Evolutionary conservation across 2,797 vertebrate species (phyloP).

Genomic region (Aphelocoma californica): DNA sequence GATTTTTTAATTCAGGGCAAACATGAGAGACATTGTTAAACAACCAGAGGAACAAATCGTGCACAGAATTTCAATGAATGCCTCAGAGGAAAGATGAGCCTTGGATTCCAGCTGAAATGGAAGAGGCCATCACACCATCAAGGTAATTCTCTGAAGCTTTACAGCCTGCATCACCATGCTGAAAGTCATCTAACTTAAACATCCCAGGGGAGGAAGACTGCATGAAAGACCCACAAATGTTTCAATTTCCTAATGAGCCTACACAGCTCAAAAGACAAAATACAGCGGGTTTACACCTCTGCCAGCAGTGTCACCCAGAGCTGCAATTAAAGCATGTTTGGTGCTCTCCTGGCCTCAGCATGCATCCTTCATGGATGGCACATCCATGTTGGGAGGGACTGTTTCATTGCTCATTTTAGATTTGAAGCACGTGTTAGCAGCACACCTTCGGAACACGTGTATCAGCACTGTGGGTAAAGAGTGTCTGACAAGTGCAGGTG

Average conservation of each 20-base stretch:
- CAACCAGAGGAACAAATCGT: slow-evolving; percentile 66
- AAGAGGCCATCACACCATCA: slow-evolving; percentile 59
- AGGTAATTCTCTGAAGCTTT: slow-evolving; percentile 68
- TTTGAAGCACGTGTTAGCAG: neutral
- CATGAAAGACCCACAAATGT: neutral
- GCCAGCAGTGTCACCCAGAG: neutral
- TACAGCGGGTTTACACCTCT: neutral
- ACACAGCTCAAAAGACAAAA: slow-evolving; percentile 1
- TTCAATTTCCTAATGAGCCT: slow-evolving; percentile 60
- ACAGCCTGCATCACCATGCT: slow-evolving; percentile 34
- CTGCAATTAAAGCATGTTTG: neutral
- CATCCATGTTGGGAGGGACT: neutral
- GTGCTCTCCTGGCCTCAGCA: neutral
- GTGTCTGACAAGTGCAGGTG: rapidly evolving
- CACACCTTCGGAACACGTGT: neutral
- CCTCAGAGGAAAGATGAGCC: slow-evolving; percentile 57
- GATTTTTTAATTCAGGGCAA: slow-evolving; percentile 70
- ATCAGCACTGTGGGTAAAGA: neutral
- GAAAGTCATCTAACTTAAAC: slow-evolving; percentile 47
- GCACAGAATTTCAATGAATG: slow-evolving; percentile 70
- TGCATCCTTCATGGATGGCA: neutral
- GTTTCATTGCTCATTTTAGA: neutral
- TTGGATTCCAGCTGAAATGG: slow-evolving; percentile 65
- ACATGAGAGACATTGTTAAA: slow-evolving; percentile 77
- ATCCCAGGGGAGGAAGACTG: slow-evolving; percentile 2